Evolutionary conservation across 1,140 invertebrate species (phyloP).

Genomic region (Drosophila takahashii): DNA sequence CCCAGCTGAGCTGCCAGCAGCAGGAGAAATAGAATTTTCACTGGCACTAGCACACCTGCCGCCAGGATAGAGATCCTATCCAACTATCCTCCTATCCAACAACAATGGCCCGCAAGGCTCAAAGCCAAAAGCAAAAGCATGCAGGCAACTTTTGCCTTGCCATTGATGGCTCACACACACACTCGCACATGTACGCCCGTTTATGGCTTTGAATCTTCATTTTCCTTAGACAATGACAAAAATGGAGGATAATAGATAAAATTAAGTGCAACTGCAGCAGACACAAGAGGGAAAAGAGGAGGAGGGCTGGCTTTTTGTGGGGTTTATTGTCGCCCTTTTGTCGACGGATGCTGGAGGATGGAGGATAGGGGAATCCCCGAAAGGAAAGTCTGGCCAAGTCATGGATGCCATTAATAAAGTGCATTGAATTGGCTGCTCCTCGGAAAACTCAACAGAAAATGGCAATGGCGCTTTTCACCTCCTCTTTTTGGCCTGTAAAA

Average conservation of each 20-base stretch:
- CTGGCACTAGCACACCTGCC: constrained; percentile 66
- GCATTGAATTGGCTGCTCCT: constrained; percentile 63
- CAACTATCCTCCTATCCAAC: constrained; percentile 13
- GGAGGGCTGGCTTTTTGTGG: constrained; percentile 11
- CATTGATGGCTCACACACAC: constrained; percentile 48
- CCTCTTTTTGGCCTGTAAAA: constrained; percentile 28
- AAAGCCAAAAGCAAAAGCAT: constrained; percentile 33
- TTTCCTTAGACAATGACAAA: constrained; percentile 79
- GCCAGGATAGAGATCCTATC: constrained; percentile 50
- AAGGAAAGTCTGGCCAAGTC: constrained; percentile 23
- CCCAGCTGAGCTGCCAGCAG: constrained; percentile 50
- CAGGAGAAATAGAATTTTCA: constrained; percentile 39
- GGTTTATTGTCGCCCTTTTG: constrained; percentile 31
- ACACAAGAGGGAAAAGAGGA: constrained; percentile 49
- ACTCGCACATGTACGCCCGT: constrained; percentile 26
- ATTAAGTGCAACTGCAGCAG: constrained; percentile 80
- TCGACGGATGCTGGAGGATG: neutral
- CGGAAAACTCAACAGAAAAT: constrained; percentile 23
- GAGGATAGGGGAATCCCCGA: neutral
- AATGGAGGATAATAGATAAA: constrained; percentile 78
- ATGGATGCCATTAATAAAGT: constrained; percentile 77
- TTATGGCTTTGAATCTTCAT: constrained; percentile 81
- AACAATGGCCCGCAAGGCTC: constrained; percentile 23
- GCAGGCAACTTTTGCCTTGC: constrained; percentile 50
- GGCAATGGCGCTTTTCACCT: constrained; percentile 12